Evolutionary conservation across 2,888 invertebrate genomes (phyloP).

Genomic region (Phaedon cochleariae): DNA sequence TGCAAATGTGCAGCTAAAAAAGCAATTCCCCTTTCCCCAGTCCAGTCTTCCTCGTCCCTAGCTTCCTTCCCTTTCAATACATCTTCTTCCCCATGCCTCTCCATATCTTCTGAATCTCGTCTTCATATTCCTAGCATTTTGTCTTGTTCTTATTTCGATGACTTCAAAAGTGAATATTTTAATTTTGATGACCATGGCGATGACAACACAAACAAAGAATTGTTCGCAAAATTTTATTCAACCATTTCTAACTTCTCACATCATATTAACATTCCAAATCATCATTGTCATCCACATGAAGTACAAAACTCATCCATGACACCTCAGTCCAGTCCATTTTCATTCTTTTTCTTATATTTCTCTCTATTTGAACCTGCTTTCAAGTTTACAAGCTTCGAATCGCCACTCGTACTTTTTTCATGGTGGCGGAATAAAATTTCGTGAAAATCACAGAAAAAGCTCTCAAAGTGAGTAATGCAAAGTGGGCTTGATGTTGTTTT

Average conservation of each 20-base stretch:
- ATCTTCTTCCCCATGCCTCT: constrained; percentile 31
- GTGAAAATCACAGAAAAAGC: constrained; percentile 62
- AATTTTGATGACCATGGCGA: neutral
- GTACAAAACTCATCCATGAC: constrained; percentile 16
- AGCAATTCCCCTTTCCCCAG: constrained; percentile 8
- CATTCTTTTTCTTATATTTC: constrained; percentile 49
- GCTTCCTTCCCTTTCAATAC: constrained; percentile 37
- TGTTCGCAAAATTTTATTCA: constrained; percentile 23
- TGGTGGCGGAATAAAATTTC: constrained; percentile 75
- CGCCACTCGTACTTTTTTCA: constrained; percentile 67
- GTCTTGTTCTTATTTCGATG: constrained; percentile 4
- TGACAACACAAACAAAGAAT: neutral
- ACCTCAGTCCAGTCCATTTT: constrained; percentile 43
- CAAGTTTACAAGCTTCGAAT: constrained; percentile 59
- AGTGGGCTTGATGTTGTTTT: constrained; percentile 52
- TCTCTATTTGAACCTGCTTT: constrained; percentile 49
- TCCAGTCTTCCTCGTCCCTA: constrained; percentile 32
- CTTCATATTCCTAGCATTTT: neutral
- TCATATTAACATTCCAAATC: constrained; percentile 1
- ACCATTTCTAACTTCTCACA: neutral
- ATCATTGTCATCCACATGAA: constrained; percentile 26
- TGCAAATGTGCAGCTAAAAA: constrained; percentile 58
- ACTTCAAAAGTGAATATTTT: neutral
- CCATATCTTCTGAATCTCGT: constrained; percentile 19
- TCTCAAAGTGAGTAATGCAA: constrained; percentile 52